phyloP scores from a whole-genome alignment of 2,113 vertebrate species.

The Sebastes schlegelii region DNA sequence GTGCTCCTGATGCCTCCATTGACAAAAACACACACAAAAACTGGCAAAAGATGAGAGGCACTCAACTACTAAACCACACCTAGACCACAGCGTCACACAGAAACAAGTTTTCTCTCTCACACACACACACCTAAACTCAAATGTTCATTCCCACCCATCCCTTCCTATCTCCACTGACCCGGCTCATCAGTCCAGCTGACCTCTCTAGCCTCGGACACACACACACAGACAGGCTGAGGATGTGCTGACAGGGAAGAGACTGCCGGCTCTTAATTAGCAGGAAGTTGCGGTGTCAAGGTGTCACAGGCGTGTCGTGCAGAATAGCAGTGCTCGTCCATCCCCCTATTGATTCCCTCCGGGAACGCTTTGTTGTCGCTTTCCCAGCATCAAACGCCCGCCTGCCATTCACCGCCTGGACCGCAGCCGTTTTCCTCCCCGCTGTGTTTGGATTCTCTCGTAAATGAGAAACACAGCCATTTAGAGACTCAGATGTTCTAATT shows the following conservation, averaged over 20 bases:
- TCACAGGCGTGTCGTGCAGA: slow-evolving; percentile 65
- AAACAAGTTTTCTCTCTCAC: slow-evolving; percentile 9
- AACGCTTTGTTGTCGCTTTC: slow-evolving; percentile 68
- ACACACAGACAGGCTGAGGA: slow-evolving; percentile 59
- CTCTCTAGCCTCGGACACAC: slow-evolving; percentile 49
- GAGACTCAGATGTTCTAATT: slow-evolving; percentile 51
- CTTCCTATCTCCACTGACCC: slow-evolving; percentile 68
- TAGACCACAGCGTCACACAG: slow-evolving; percentile 41
- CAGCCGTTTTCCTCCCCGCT: slow-evolving; percentile 48
- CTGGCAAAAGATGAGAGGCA: slow-evolving; percentile 69
- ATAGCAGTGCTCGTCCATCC: slow-evolving; percentile 40
- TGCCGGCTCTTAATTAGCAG: slow-evolving; percentile 75
- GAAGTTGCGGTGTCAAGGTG: slow-evolving; percentile 79
- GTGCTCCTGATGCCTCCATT: slow-evolving; percentile 56
- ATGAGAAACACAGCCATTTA: slow-evolving; percentile 60
- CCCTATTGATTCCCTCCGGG: slow-evolving; percentile 41
- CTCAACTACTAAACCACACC: slow-evolving; percentile 53
- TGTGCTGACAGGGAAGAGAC: slow-evolving; percentile 73
- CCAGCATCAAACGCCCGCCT: slow-evolving; percentile 54
- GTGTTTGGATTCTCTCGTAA: slow-evolving; percentile 55
- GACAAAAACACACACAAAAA: slow-evolving; percentile 50
- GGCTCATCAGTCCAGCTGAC: slow-evolving; percentile 68
- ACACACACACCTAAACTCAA: neutral
- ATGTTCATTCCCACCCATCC: slow-evolving; percentile 75
- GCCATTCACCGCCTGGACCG: slow-evolving; percentile 34